A percentile compares a stretch with the other conserved stretches of the same genome.
Conservation (phyloP, 1,140 invertebrate genomes). For the Magallana ariakensis region DNA sequence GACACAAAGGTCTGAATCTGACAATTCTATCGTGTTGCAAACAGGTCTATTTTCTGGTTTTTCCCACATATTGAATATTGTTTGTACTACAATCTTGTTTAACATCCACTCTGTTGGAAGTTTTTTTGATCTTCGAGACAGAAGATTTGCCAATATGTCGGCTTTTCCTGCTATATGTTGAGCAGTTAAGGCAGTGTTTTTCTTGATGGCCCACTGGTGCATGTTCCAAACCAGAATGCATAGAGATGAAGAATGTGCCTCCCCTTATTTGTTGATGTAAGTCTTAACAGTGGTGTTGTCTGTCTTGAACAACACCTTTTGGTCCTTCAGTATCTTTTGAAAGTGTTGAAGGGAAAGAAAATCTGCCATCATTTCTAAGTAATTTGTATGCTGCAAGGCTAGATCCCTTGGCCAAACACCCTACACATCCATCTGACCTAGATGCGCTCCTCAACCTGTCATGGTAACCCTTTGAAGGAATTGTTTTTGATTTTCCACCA, state of each 20-base stretch:
- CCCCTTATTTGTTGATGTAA: conserved; percentile 51
- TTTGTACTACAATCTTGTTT: not conserved
- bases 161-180: no score
- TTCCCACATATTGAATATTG: conserved; percentile 13
- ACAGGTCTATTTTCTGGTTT: conserved; percentile 41
- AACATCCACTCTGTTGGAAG: conserved; percentile 38
- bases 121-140: not conserved
- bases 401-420: not conserved
- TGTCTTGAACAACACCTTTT: conserved; percentile 3
- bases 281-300: conserved; percentile 44
- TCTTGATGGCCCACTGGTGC: no score
- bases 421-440: not conserved
- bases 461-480: conserved; percentile 31
- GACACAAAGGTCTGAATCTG: no score
- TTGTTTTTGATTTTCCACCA: no score
- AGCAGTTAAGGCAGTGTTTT: no score
- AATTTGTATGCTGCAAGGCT: not conserved
- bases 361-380: conserved; percentile 16
- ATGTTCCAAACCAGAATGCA: no score
- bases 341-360: not conserved
- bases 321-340: not conserved
- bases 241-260: conserved; percentile 30
- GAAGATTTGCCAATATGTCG: no score
- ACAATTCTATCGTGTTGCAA: no score
- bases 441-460: conserved; percentile 14